Evolutionary conservation across 2,888 invertebrate genomes (phyloP), one percentile per base, ranked within the genome.

Genomic region (Meandrusa payeni): DNA sequence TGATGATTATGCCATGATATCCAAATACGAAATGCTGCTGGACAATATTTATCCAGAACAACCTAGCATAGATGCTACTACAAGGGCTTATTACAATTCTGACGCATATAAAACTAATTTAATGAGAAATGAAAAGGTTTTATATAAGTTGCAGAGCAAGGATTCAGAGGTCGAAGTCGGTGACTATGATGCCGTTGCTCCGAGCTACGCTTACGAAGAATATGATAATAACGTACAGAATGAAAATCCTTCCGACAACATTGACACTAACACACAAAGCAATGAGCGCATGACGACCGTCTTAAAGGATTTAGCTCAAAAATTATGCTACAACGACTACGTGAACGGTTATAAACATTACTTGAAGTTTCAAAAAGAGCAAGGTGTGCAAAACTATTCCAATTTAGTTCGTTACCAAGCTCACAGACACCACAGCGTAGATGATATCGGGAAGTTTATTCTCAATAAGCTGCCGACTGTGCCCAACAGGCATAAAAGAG

Each of bases 381-480:
- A 68, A 48, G 65, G 57, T 0, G 57, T 68, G 2, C 51, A 74
- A 22, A 77, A 78, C 5, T 85, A 75, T 50, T 85, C 85, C 0
- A 65, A 76, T 47, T 46, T 70, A 19, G 55, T 85, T 2, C 70
- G 68, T 23, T 85, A 81, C 42, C 81, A 85, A 57, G 85, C 85
- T 1, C 85, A 85, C 22, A 71, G 52, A 50, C 85, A 85, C 38
- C 85, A 85, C 27, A 76, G 59, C 6, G 83, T 85, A 2, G 76
- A 85, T 22, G 83, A 83, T 39, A 83, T 85, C 4, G 85, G 85
- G n/a, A 85, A 83, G 48, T 80, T 52, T 38, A 85, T 85, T 33
- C 51, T 83, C 1, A 61, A 70, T 17, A 85, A 81, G 58, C 57
- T 85, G 46, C 85, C 85, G 2, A 54, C 55, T 7, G 4, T 78